These are phyloP conservation scores for Opisthograptis luteolata DNA, from an alignment of 2,888 invertebrate genomes.

Conservation along the genomic window DNA sequence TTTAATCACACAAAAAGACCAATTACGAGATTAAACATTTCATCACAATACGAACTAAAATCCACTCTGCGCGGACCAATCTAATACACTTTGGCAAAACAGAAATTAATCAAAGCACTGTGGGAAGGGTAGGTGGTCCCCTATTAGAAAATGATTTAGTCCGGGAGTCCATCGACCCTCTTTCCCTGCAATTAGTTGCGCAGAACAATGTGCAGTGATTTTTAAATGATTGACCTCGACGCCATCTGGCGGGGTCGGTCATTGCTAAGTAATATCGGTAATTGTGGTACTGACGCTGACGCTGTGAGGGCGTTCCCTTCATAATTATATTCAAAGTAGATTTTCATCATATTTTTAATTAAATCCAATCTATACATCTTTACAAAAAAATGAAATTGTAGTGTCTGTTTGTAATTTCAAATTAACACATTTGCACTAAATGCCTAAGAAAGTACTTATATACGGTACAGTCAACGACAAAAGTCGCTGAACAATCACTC, in stretches of 20 bases:
- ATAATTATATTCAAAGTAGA: neutral
- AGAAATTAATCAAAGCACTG: conserved; percentile 51
- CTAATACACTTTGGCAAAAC: conserved; percentile 36
- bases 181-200: conserved; percentile 83
- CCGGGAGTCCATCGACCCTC: conserved; percentile 74
- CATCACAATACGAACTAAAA: conserved; percentile 27
- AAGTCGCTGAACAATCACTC: too few species aligned
- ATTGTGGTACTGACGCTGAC: conserved; percentile 55
- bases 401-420: too few species aligned
- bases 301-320: conserved; percentile 7
- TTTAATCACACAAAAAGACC: conserved; percentile 21
- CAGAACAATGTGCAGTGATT: conserved; percentile 84
- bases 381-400: too few species aligned
- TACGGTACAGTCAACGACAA: too few species aligned
- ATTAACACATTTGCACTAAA: too few species aligned
- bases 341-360: too few species aligned
- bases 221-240: conserved; percentile 77
- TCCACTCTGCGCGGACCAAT: conserved; percentile 29
- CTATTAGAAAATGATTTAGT: conserved; percentile 80
- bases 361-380: too few species aligned
- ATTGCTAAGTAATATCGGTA: conserved; percentile 73
- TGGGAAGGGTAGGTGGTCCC: conserved; percentile 45
- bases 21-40: conserved; percentile 27
- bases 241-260: conserved; percentile 73
- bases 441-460: too few species aligned